Percentiles rank a stretch among this genome's conserved stretches.
These are phyloP conservation scores for Ptiloglossa arizonensis DNA, from an alignment of 1,140 invertebrate genomes.

Conservation along the genomic window DNA sequence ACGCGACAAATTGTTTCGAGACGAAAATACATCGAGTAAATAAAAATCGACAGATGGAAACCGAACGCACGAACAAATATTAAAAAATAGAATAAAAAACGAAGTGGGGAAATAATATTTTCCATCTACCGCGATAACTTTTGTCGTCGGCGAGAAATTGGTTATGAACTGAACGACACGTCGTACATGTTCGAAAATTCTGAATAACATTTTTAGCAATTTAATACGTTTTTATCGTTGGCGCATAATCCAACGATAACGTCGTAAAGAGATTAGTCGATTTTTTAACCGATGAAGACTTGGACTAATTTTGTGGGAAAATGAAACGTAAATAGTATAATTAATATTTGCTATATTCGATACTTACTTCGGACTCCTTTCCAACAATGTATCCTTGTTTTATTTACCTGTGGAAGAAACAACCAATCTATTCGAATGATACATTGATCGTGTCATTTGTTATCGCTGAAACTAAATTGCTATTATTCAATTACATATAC, in stretches of 20 bases:
- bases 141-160: not conserved
- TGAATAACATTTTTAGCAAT: constrained; percentile 3
- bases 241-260: not conserved
- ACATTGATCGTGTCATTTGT: no score
- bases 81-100: not conserved
- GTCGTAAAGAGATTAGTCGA: not conserved
- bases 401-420: no score
- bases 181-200: not conserved
- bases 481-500: no score
- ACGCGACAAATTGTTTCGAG: constrained; percentile 26
- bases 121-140: not conserved
- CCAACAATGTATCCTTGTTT: no score
- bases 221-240: not conserved
- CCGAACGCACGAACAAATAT: constrained; percentile 5
- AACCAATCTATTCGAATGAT: no score
- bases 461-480: no score
- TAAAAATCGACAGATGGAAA: constrained; percentile 29
- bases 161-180: no score
- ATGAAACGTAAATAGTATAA: not conserved
- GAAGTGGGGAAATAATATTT: constrained; percentile 5
- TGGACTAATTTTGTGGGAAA: not conserved
- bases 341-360: no score
- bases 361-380: not conserved
- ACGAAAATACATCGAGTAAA: constrained; percentile 8
- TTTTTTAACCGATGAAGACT: not conserved